Evolutionary conservation across 2,113 vertebrate species (phyloP).

Genomic region (Charina bottae): DNA sequence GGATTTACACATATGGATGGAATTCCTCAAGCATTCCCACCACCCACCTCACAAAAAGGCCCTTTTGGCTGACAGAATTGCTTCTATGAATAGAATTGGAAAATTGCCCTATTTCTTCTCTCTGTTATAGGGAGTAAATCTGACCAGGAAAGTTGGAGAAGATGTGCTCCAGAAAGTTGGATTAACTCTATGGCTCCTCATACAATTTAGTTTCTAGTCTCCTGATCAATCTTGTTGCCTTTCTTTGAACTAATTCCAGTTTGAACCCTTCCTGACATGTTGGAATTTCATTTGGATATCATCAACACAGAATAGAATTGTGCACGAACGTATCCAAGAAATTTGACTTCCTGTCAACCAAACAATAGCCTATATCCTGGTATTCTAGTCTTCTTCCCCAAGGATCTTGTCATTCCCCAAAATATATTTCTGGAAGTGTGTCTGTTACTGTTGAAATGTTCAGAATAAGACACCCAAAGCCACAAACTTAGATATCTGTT

Average conservation of each 20-base stretch:
- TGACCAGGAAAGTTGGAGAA: not conserved
- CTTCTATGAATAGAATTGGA: not conserved
- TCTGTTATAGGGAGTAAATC: not conserved
- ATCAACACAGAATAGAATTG: not conserved
- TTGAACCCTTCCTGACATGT: not conserved
- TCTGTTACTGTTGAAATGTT: not conserved
- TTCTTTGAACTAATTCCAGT: not conserved
- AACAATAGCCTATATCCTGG: conserved; percentile 5
- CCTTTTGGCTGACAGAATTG: not conserved
- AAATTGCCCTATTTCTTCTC: not conserved
- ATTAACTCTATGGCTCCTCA: not conserved
- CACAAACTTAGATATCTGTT: not conserved
- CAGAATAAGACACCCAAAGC: not conserved
- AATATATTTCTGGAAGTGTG: conserved; percentile 1
- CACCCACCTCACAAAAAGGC: not conserved
- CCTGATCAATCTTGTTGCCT: not conserved
- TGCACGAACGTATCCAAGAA: not conserved
- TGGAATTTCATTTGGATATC: not conserved
- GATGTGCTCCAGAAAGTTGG: not conserved
- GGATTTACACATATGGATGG: not conserved
- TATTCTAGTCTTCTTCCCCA: not conserved
- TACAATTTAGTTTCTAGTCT: not conserved
- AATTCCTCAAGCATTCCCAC: not conserved
- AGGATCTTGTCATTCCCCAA: not conserved
- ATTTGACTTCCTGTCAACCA: not conserved